Evolutionary conservation across 1,140 invertebrate genomes (phyloP).

Genomic region (Bombus superbus): DNA sequence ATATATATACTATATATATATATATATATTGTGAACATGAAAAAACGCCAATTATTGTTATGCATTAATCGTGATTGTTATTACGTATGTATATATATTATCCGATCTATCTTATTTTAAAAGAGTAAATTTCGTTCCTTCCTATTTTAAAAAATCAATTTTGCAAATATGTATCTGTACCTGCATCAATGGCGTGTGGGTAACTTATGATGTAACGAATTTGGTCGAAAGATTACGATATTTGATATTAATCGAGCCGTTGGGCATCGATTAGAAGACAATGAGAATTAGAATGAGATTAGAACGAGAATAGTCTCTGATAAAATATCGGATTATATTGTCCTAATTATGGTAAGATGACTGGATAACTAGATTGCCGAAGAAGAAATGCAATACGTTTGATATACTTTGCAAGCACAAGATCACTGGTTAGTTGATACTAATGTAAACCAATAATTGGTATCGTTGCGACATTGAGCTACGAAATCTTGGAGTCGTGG

Average conservation of each 20-base stretch:
- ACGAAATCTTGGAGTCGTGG: conserved; percentile 54
- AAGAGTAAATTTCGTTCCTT: background rate
- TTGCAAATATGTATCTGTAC: no score
- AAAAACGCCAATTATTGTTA: background rate
- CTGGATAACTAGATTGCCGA: background rate
- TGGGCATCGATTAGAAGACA: background rate
- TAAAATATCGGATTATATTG: conserved; percentile 1
- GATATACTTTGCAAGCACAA: background rate
- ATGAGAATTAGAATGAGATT: background rate
- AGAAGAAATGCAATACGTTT: conserved; percentile 8
- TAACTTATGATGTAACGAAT: no score
- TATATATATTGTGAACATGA: no score
- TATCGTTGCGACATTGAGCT: conserved; percentile 67
- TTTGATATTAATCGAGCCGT: background rate
- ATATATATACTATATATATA: no score
- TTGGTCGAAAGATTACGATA: no score
- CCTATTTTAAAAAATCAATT: no score
- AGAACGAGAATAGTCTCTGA: background rate
- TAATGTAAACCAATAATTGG: conserved; percentile 60
- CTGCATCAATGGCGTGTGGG: no score
- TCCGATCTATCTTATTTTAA: no score
- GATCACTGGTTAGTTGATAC: conserved; percentile 43
- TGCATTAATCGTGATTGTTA: background rate
- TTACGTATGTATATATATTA: background rate
- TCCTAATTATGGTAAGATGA: background rate